Evolutionary conservation across 2,888 invertebrate species (phyloP).

Genomic region (Parnassius apollo): DNA sequence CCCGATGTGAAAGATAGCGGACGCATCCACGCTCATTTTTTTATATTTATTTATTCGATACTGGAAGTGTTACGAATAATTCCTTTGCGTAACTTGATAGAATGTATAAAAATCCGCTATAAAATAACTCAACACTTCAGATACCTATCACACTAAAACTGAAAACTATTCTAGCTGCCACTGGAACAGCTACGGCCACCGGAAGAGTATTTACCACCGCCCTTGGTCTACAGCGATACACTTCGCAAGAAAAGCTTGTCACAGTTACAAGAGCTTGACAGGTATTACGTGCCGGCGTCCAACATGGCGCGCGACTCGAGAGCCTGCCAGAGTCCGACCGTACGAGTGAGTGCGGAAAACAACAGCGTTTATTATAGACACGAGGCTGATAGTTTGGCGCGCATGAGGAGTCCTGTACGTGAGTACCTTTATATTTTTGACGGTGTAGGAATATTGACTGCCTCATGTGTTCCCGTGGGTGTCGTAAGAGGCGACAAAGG

Average conservation of each 20-base stretch:
- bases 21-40: no score
- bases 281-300: constrained; percentile 35
- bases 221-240: constrained; percentile 61
- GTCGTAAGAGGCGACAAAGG: no score
- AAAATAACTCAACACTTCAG: no score
- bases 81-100: no score
- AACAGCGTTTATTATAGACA: constrained; percentile 55
- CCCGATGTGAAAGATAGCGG: no score
- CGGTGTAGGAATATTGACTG: no score
- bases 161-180: constrained; percentile 44
- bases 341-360: constrained; percentile 62
- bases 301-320: constrained; percentile 48
- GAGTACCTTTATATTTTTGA: background rate
- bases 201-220: constrained; percentile 57
- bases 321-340: constrained; percentile 55
- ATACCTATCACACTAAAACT: no score
- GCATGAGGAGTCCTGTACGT: background rate
- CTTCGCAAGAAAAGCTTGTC: constrained; percentile 49
- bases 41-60: no score
- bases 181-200: constrained; percentile 72
- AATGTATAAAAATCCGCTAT: no score
- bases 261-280: constrained; percentile 65
- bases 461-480: no score
- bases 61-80: no score
- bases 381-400: background rate